These are phyloP conservation scores for Stegodyphus dumicola DNA, from an alignment of 1,140 invertebrate species.

Conservation along the genomic window DNA sequence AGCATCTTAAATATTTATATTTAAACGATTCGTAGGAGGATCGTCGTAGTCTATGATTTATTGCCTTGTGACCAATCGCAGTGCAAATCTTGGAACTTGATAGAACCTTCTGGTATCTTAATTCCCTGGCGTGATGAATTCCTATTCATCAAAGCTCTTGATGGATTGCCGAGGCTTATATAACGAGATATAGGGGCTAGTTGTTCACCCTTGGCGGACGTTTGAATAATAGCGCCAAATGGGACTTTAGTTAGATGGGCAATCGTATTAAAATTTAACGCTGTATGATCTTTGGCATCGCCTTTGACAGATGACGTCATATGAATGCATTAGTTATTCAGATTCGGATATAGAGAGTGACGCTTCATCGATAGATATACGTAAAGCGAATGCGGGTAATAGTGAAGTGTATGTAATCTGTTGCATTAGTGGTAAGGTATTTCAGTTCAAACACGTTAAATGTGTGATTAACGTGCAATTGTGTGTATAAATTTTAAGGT, in stretches of 20 bases:
- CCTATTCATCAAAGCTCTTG: slow-evolving; percentile 24
- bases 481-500: no score
- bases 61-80: no score
- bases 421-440: no score
- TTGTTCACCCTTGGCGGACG: slow-evolving; percentile 11
- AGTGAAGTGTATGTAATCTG: no score
- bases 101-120: slow-evolving; percentile 29
- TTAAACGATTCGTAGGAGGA: no score
- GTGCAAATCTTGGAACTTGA: slow-evolving; percentile 30
- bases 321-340: background rate
- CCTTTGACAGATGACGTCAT: background rate
- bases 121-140: slow-evolving; percentile 28
- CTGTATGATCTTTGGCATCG: slow-evolving; percentile 19
- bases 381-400: no score
- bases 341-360: background rate
- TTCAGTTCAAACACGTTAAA: no score
- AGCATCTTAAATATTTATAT: no score
- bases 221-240: slow-evolving; percentile 43
- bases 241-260: slow-evolving; percentile 42
- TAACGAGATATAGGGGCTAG: slow-evolving; percentile 3
- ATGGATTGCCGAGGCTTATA: background rate
- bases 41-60: no score
- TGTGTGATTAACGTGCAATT: no score
- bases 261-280: slow-evolving; percentile 51
- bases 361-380: no score